Evolutionary conservation across 2,113 vertebrate species (phyloP), one percentile per base, ranked within the genome.

Genomic region (Cynocephalus volans): DNA sequence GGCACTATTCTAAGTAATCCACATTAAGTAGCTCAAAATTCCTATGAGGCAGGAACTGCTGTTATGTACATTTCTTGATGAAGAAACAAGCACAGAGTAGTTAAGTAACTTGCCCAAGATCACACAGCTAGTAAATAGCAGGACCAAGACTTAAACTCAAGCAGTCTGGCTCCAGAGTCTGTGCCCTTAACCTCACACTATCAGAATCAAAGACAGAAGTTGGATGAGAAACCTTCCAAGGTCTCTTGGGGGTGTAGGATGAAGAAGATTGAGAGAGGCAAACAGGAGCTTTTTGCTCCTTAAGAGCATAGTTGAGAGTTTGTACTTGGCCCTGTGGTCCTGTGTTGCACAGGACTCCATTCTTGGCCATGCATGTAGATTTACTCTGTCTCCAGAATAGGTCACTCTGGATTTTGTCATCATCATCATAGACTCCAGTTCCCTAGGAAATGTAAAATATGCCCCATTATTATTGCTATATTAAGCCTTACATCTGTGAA

Each of bases 21-120:
- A 18, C 28, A 56, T 89, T 60, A 45, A 83, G 65, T 54, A 56
- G 86, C 24, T 92, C 58, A 2, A 72, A 48, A 11, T 84, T 93
- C 12, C 58, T 58, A 17, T 80, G n/a, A 58, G 60, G 1, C 1
- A 60, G 56, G 15, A 70, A 64, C 50, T 62, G 14, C 48, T 60
- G 15, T 89, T 91, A 91, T 72, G 69, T 91, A 31, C 15, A 60
- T 84, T 94, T 88, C 24, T 23, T 41, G 24, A 79, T 70, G 19
- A 77, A 18, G 45, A 95, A 80, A 52, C 28, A 73, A 41, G 12
- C 33, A 36, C 13, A 28, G 33, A 45, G 36, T 14, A 48, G 5
- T 90, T 76, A 69, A 75, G 65, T 77, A 65, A 72, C 45, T 76
- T 95, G 54, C 14, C 76, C 28, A 60, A 70, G 70, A 72, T 72